Evolutionary conservation across 2,113 vertebrate species (phyloP).

Genomic region (Cyphomyrus plagiostoma): DNA sequence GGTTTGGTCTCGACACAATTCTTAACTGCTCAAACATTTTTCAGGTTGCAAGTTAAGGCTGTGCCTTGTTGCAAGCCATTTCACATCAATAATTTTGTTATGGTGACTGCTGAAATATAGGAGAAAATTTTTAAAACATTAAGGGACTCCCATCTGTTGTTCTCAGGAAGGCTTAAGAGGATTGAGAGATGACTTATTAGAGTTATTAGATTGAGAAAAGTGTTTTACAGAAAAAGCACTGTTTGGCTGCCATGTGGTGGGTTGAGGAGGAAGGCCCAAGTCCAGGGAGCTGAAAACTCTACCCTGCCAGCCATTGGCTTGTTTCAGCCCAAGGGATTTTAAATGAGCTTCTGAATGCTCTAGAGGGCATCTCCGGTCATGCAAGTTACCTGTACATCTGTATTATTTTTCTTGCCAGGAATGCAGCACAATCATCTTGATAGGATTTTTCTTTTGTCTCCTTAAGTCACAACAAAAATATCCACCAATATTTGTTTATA

Average conservation of each 20-base stretch:
- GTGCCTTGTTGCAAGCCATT: background rate
- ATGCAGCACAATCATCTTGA: background rate
- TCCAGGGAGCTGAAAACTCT: background rate
- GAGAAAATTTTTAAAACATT: background rate
- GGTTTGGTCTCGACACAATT: background rate
- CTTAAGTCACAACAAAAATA: background rate
- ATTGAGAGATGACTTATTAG: background rate
- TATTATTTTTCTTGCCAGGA: background rate
- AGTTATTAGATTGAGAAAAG: background rate
- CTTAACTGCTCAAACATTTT: background rate
- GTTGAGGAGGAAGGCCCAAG: background rate
- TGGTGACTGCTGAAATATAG: background rate
- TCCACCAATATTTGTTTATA: background rate
- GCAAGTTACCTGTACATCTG: background rate
- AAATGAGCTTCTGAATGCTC: background rate
- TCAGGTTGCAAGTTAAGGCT: background rate
- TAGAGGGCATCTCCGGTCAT: background rate
- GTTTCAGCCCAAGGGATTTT: background rate
- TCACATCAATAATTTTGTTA: background rate
- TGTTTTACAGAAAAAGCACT: background rate
- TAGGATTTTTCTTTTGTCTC: background rate
- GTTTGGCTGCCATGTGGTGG: background rate
- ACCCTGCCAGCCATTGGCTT: background rate
- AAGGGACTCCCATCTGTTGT: background rate
- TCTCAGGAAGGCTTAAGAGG: background rate